Conservation (phyloP, 2,113 vertebrate genomes). For the Salvelinus sp. region DNA sequence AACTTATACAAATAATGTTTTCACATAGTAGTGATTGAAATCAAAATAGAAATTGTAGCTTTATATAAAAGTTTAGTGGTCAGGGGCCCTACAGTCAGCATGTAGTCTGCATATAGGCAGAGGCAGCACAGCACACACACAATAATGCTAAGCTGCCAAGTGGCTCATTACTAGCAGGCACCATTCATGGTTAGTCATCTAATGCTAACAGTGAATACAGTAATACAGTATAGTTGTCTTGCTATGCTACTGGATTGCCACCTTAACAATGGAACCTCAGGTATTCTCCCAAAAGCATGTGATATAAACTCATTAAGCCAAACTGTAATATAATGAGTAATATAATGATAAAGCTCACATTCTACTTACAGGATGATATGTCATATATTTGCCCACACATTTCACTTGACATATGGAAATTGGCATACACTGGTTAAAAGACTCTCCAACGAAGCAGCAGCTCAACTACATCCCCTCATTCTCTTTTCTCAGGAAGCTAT, state of each 20-base stretch:
- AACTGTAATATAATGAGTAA: not conserved
- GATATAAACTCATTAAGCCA: not conserved
- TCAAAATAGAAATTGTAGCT: not conserved
- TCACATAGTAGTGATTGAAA: not conserved
- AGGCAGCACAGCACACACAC: not conserved
- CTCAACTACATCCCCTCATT: slow-evolving; percentile 14
- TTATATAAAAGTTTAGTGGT: no score
- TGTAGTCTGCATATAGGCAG: not conserved
- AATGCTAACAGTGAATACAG: not conserved
- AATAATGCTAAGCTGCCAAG: slow-evolving; percentile 54
- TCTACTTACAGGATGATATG: not conserved
- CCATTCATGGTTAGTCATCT: not conserved
- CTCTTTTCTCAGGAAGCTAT: slow-evolving; percentile 18
- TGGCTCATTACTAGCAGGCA: slow-evolving; percentile 56
- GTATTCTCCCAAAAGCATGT: not conserved
- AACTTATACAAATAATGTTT: not conserved
- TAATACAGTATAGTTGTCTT: not conserved
- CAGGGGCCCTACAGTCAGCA: not conserved
- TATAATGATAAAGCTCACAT: not conserved
- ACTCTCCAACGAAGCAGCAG: not conserved
- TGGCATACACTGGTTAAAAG: slow-evolving; percentile 16
- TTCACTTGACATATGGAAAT: not conserved
- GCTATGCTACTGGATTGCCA: not conserved
- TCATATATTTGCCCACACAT: not conserved
- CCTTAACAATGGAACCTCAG: not conserved